These are phyloP conservation scores for Pseudomugil tenellus DNA, from an alignment of 2,797 vertebrate species.

Conservation along the genomic window DNA sequence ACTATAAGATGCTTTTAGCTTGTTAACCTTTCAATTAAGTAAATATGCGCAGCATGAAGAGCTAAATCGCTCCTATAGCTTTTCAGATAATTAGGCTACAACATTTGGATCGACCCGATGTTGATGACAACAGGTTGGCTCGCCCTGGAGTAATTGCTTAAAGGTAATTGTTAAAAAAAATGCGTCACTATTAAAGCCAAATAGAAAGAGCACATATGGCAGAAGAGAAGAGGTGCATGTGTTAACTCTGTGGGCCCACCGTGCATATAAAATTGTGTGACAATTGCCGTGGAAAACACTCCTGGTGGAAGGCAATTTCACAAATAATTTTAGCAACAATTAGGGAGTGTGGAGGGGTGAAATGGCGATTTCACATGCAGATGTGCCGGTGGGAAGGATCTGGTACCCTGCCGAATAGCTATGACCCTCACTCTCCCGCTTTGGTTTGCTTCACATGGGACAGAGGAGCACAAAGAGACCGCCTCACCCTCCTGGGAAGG, in stretches of 20 bases:
- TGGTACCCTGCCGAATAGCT: conserved; percentile 77
- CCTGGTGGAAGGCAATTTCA: conserved; percentile 94
- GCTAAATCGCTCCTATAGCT: conserved; percentile 57
- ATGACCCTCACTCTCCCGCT: conserved; percentile 74
- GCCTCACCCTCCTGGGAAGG: conserved; percentile 78
- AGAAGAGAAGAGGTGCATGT: conserved; percentile 69
- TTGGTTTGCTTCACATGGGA: conserved; percentile 82
- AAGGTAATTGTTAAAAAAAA: conserved; percentile 72
- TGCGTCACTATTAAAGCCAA: conserved; percentile 57
- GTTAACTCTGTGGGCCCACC: conserved; percentile 81
- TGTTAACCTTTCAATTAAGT: conserved; percentile 76
- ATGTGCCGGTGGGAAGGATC: conserved; percentile 85
- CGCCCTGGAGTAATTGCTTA: conserved; percentile 65
- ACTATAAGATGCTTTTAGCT: conserved; percentile 50
- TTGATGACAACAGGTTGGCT: conserved; percentile 75
- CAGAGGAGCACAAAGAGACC: conserved; percentile 75
- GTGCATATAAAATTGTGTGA: conserved; percentile 71
- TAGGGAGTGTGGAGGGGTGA: conserved; percentile 94
- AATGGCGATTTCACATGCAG: conserved; percentile 94
- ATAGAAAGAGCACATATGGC: conserved; percentile 69
- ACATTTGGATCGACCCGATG: conserved; percentile 66
- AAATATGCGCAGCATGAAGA: conserved; percentile 66
- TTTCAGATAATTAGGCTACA: conserved; percentile 64
- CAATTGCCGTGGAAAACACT: conserved; percentile 87
- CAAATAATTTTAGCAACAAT: conserved; percentile 97